Conservation (phyloP, 2,113 vertebrate species). For the Poeciliopsis retropinna region DNA sequence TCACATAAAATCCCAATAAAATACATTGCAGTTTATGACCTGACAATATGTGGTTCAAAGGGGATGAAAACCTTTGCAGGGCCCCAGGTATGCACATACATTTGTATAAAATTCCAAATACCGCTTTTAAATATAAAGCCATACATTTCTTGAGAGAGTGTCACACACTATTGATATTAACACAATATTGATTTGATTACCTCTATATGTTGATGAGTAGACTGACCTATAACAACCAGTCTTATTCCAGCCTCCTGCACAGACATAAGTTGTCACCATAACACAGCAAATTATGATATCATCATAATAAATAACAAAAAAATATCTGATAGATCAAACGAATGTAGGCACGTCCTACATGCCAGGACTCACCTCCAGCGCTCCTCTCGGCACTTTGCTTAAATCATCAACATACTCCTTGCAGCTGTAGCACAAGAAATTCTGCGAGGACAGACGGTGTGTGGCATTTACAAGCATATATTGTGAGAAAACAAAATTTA, state of each 20-base stretch:
- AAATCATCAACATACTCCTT: conserved; percentile 95
- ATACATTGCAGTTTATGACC: neutral
- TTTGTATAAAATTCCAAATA: neutral
- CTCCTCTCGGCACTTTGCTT: conserved; percentile 85
- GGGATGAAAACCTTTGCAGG: too few species aligned
- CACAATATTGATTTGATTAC: conserved; percentile 67
- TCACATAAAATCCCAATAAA: neutral
- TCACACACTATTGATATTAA: neutral
- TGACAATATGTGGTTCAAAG: neutral
- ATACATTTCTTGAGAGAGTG: neutral
- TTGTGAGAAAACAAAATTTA: neutral
- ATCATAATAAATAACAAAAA: too few species aligned
- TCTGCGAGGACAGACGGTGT: conserved; percentile 75
- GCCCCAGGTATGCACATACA: too few species aligned
- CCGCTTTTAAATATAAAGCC: neutral
- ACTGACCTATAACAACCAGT: conserved; percentile 93
- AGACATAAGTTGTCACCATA: conserved; percentile 8
- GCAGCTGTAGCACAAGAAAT: conserved; percentile 93
- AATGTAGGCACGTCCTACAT: neutral
- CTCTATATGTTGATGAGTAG: conserved; percentile 88
- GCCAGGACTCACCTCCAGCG: conserved; percentile 81
- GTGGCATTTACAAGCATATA: neutral
- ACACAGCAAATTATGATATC: too few species aligned
- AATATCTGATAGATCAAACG: neutral
- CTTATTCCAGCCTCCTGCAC: conserved; percentile 85